Base-by-base conservation (phyloP, 2,797 vertebrate genomes). In the Graptemys geographica region DNA sequence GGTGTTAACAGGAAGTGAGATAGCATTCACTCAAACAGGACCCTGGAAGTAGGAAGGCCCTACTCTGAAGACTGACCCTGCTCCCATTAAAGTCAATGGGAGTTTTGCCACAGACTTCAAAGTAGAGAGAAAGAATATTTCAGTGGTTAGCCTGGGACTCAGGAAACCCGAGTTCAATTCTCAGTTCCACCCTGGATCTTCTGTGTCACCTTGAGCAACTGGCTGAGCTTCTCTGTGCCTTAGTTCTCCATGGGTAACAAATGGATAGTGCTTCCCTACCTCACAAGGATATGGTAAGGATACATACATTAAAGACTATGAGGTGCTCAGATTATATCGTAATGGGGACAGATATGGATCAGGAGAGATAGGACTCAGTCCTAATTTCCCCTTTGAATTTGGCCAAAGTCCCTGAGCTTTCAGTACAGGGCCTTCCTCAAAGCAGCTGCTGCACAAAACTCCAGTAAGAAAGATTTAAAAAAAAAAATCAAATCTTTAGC, bases 41-140 rank as follows among this genome's bases (percentile, higher is more conserved):
- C 55, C 56, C 44, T 44, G 44, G 44, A 44, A 49, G 59, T 59
- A 81, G 79, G 0, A 0, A 13, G 76, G 86, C 8, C 53, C 25
- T 27, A 10, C 0, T 0, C 37, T 78, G n/a, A 33, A 62, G 53
- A 37, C 33, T 56, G 51, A 37, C 74, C 51, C 9, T 76, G 16
- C 72, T 47, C 37, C 12, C 25, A 28, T 44, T 44, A 47, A 44
- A 74, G 19, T 44, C 72, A 74, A 27, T 74, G 41, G 3, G 41
- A 44, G 72, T 25, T 76, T 25, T 76, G 41, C 44, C 25, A 76
- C 13, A 2, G 41, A 27, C 23, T 76, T 44, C 11, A 47, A 47
- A 47, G 27, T 37, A 69, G 18, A 69, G n/a, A 69, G 19, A 69
- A 11, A 69, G n/a, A 69, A 9, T 37, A 69, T n/a, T 37, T 69